Evolutionary conservation across 2,888 invertebrate species (phyloP).

Genomic region (Resseliella maxima): DNA sequence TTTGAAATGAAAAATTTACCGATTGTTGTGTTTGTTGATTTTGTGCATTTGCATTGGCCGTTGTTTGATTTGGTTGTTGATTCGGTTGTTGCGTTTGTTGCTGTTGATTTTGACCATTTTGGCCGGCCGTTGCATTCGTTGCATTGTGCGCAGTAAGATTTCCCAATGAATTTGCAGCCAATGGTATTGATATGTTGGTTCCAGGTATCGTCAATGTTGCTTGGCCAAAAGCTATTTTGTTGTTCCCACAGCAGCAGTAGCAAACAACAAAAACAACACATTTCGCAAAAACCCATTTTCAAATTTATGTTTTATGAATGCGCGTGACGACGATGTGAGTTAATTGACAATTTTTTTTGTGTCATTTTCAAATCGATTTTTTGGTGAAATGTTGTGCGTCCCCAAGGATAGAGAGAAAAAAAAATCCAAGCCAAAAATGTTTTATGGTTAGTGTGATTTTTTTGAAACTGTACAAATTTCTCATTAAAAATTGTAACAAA

Average conservation of each 20-base stretch:
- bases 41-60: slow-evolving; percentile 57
- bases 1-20: background rate
- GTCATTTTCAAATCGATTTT: background rate
- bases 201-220: slow-evolving; percentile 72
- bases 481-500: background rate
- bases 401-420: background rate
- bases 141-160: slow-evolving; percentile 58
- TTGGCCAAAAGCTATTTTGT: slow-evolving; percentile 64
- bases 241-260: no score
- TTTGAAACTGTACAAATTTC: slow-evolving; percentile 14
- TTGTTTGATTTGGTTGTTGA: slow-evolving; percentile 63
- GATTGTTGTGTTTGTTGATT: slow-evolving; percentile 61
- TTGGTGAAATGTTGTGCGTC: background rate
- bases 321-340: background rate
- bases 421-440: slow-evolving; percentile 49
- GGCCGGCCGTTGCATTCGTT: slow-evolving; percentile 56
- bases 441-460: slow-evolving; percentile 8
- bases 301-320: background rate
- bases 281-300: background rate
- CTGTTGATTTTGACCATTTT: slow-evolving; percentile 58
- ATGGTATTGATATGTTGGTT: slow-evolving; percentile 72
- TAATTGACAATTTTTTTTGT: background rate
- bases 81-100: slow-evolving; percentile 58
- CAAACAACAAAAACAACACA: background rate
- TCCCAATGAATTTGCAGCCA: slow-evolving; percentile 62